Percentiles rank a stretch among this genome's conserved stretches.
Evolutionary conservation across 2,888 invertebrate species (phyloP).

Genomic region (Lithosia quadra): DNA sequence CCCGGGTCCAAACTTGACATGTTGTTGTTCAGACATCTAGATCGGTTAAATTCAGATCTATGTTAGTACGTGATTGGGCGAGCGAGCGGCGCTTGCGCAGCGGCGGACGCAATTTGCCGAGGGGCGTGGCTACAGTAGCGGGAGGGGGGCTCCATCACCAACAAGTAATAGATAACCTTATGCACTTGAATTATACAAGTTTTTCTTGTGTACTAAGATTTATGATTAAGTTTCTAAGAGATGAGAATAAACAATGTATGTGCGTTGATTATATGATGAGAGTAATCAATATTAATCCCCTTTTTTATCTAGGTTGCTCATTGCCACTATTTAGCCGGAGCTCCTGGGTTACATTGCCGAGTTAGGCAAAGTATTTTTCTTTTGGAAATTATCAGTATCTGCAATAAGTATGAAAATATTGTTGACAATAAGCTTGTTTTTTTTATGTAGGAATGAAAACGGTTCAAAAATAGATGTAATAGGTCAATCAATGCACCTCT

Average conservation of each 20-base stretch:
- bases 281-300: conserved; percentile 9
- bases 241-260: conserved; percentile 28
- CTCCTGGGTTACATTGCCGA: not conserved
- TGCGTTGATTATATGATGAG: conserved; percentile 20
- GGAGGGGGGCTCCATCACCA: conserved; percentile 56
- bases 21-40: conserved; percentile 57
- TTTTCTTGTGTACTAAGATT: conserved; percentile 40
- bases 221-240: conserved; percentile 23
- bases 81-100: conserved; percentile 70
- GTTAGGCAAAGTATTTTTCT: not conserved
- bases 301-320: too few relatives aligned
- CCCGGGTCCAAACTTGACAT: conserved; percentile 25
- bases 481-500: too few relatives aligned
- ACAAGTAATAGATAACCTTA: conserved; percentile 49
- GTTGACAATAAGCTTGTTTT: too few relatives aligned
- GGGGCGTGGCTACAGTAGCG: conserved; percentile 75
- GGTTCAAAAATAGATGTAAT: not conserved
- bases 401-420: not conserved
- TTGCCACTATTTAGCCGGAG: not conserved
- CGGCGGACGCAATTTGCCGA: conserved; percentile 71
- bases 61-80: conserved; percentile 75
- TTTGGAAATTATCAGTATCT: not conserved
- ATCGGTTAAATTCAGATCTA: conserved; percentile 66
- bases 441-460: not conserved
- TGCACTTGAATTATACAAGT: conserved; percentile 42